A percentile compares a stretch with the other conserved stretches of the same genome.
Evolutionary conservation across 2,888 invertebrate species (phyloP).

Genomic region (Mythimna albipuncta): DNA sequence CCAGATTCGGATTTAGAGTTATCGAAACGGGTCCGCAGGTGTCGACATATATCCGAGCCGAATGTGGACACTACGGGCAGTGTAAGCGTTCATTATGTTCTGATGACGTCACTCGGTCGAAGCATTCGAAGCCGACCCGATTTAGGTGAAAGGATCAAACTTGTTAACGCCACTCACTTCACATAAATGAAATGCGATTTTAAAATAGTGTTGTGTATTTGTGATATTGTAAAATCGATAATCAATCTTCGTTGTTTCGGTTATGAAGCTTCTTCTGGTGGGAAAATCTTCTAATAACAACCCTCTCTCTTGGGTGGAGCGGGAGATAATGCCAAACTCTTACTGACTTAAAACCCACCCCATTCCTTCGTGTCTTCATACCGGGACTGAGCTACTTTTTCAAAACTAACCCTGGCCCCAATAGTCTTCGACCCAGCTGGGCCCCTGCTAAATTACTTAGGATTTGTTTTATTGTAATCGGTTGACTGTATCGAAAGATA

Average conservation of each 20-base stretch:
- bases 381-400: too few species aligned
- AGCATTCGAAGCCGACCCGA: constrained; percentile 47
- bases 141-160: constrained; percentile 25
- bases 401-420: too few species aligned
- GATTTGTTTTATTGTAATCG: too few species aligned
- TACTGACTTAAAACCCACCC: too few species aligned
- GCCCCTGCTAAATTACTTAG: too few species aligned
- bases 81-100: constrained; percentile 65
- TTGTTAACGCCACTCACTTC: constrained; percentile 13
- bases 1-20: constrained; percentile 42
- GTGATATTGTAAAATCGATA: neutral
- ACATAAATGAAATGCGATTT: constrained; percentile 17
- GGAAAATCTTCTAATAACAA: too few species aligned
- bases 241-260: neutral
- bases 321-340: too few species aligned
- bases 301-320: too few species aligned
- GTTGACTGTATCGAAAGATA: too few species aligned
- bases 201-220: constrained; percentile 13
- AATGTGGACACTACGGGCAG: constrained; percentile 53
- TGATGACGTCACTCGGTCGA: constrained; percentile 55
- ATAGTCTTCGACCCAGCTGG: too few species aligned
- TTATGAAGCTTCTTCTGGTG: neutral
- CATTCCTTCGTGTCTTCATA: too few species aligned
- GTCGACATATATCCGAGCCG: constrained; percentile 51
- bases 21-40: constrained; percentile 43